phyloP scores from a whole-genome alignment of 2,113 vertebrate species.

The Myrmophylax atrothorax region DNA sequence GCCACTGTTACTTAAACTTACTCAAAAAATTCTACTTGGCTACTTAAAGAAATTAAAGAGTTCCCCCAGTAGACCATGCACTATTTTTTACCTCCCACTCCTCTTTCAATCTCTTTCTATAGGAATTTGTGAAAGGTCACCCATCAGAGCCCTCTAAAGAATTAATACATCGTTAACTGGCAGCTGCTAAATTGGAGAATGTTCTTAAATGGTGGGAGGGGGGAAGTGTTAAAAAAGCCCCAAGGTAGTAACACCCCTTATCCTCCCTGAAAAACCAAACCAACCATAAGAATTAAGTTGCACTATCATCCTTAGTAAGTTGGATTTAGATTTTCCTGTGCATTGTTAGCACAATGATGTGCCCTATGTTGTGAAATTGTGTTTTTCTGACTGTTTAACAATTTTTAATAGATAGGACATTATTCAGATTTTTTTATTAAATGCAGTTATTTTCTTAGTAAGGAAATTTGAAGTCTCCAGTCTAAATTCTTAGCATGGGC shows the following conservation, averaged over 20 bases:
- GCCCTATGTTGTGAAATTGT: neutral
- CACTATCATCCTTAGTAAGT: neutral
- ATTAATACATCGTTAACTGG: conserved; percentile 37
- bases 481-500: conserved; percentile 16
- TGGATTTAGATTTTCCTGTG: neutral
- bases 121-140: conserved; percentile 31
- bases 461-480: conserved; percentile 55
- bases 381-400: conserved; percentile 30
- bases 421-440: neutral
- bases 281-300: neutral
- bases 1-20: conserved; percentile 65
- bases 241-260: neutral
- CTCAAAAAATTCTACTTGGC: conserved; percentile 63
- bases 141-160: conserved; percentile 39
- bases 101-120: neutral
- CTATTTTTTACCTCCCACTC: neutral
- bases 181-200: neutral
- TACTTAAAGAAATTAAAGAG: conserved; percentile 31
- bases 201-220: neutral
- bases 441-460: conserved; percentile 20
- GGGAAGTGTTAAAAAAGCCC: neutral
- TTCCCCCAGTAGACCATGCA: neutral
- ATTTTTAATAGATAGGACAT: neutral
- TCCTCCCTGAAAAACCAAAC: neutral
- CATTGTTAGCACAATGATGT: neutral